Conservation (phyloP, 2,113 vertebrate genomes). For the Bungarus multicinctus region DNA sequence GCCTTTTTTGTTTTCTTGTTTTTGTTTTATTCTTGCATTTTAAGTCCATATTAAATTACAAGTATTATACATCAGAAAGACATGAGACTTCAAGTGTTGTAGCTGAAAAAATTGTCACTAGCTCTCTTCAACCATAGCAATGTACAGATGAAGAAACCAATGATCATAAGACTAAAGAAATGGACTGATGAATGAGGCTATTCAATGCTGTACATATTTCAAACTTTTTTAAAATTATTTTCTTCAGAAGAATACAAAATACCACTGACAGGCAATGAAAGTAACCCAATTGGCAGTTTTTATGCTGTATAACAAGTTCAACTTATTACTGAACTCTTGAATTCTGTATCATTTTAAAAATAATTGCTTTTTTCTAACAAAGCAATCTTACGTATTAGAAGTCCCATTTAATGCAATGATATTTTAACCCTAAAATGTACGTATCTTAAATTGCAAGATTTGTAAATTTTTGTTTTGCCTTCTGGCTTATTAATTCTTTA, state of each 20-base stretch:
- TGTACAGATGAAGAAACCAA: background rate
- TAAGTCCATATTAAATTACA: conserved; percentile 26
- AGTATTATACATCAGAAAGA: fast-evolving
- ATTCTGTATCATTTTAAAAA: background rate
- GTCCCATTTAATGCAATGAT: background rate
- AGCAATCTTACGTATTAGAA: background rate
- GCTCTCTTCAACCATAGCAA: background rate
- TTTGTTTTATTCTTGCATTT: conserved; percentile 29
- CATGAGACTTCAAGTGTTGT: conserved; percentile 11
- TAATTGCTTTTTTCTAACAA: background rate
- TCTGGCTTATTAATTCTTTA: background rate
- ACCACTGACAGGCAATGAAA: background rate
- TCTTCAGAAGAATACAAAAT: background rate
- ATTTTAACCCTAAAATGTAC: background rate
- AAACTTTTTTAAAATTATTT: background rate
- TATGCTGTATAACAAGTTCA: background rate
- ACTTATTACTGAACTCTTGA: background rate
- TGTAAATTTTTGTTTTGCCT: background rate
- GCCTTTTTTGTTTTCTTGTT: conserved; percentile 38
- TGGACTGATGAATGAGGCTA: background rate
- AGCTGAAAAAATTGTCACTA: background rate
- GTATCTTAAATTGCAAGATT: background rate
- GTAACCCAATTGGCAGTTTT: background rate
- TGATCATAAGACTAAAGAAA: background rate
- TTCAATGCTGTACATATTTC: background rate